A percentile compares a stretch with the other conserved stretches of the same genome.
phyloP scores from a whole-genome alignment of 2,113 vertebrate species.

The Sprattus sprattus region DNA sequence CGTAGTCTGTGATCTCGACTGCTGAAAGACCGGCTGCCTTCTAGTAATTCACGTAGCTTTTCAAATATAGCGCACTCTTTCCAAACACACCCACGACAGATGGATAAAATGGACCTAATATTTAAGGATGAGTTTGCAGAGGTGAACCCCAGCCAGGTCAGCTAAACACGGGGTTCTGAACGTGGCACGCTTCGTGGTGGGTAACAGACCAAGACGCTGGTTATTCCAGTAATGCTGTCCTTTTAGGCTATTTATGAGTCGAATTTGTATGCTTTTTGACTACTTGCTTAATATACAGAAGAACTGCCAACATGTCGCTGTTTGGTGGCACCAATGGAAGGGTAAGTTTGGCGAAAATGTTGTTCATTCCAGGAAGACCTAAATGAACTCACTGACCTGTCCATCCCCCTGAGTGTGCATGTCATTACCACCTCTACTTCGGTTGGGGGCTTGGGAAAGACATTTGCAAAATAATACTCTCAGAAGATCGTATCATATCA shows the following conservation, averaged over 20 bases:
- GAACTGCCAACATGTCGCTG: background rate
- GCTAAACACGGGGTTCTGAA: background rate
- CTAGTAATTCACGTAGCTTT: background rate
- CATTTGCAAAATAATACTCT: background rate
- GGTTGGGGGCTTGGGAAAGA: too few relatives aligned
- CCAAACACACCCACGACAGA: background rate
- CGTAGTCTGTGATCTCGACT: slow-evolving; percentile 15
- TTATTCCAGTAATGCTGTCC: background rate
- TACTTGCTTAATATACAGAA: slow-evolving; percentile 1
- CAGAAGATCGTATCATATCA: background rate
- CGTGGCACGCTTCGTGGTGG: background rate
- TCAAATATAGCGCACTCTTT: slow-evolving; percentile 16
- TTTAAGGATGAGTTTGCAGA: slow-evolving; percentile 8
- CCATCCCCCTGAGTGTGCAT: background rate
- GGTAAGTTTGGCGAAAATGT: background rate
- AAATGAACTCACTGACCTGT: background rate
- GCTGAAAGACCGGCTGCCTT: background rate
- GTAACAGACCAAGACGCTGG: background rate
- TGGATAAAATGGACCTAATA: slow-evolving; percentile 2
- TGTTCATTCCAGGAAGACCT: background rate
- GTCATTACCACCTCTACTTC: background rate
- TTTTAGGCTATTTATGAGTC: background rate
- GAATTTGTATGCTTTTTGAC: background rate
- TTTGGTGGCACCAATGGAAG: background rate
- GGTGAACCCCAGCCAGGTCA: background rate